Percentiles rank a stretch among this genome's conserved stretches.
Conservation (phyloP, 2,797 vertebrate genomes). For the Odontamblyopus lacepedii region DNA sequence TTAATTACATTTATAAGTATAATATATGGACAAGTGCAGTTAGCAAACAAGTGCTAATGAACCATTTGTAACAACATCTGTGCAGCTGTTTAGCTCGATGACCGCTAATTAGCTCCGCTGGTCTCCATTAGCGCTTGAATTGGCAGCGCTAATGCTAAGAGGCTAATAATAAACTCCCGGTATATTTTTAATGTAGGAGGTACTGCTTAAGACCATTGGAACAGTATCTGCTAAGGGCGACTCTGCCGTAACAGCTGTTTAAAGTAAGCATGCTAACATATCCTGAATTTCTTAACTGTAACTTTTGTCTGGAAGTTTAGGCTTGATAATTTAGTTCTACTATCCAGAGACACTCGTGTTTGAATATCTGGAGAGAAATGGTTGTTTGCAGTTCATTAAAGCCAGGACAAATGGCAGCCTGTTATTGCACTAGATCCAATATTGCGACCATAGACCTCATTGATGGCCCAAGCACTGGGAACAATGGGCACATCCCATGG, state of each 20-base stretch:
- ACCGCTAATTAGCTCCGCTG: neutral
- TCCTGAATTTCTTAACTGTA: neutral
- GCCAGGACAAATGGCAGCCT: neutral
- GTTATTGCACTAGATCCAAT: neutral
- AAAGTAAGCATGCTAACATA: neutral
- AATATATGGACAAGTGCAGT: neutral
- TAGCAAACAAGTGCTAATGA: neutral
- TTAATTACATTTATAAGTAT: neutral
- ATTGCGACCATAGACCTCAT: neutral
- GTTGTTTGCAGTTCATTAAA: conserved; percentile 4
- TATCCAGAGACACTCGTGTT: neutral
- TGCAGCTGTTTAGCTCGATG: neutral
- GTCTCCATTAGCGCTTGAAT: neutral
- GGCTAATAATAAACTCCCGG: neutral
- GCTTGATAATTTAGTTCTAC: neutral
- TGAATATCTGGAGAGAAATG: neutral
- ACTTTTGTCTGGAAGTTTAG: neutral
- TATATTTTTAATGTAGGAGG: neutral
- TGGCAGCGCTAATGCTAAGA: neutral
- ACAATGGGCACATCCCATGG: neutral
- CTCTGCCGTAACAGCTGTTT: neutral
- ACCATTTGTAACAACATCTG: neutral
- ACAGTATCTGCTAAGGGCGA: too few species aligned
- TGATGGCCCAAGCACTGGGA: neutral
- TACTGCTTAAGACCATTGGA: neutral